Percentiles rank a stretch among this genome's conserved stretches.
Conservation (phyloP, 2,888 invertebrate genomes). For the Diarsia dahlii region DNA sequence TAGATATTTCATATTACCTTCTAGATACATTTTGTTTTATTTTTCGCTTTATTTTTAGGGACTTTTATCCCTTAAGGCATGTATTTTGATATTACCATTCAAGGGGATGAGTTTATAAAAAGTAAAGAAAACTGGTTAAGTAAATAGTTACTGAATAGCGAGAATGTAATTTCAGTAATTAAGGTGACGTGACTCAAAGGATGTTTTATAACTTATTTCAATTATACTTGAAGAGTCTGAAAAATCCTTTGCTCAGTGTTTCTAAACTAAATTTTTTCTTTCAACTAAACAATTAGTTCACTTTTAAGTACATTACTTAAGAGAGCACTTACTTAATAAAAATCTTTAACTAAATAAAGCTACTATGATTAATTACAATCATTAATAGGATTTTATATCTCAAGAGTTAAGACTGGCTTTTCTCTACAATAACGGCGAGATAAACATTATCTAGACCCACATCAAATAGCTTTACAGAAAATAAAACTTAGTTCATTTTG, state of each 20-base stretch:
- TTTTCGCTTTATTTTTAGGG: background rate
- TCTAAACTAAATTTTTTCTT: background rate
- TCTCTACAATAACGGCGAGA: slow-evolving; percentile 28
- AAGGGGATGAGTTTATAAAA: too few species aligned
- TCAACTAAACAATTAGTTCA: background rate
- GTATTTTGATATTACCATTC: slow-evolving; percentile 1
- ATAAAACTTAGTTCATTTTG: slow-evolving; percentile 33
- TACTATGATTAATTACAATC: slow-evolving; percentile 42
- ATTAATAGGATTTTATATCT: slow-evolving; percentile 44
- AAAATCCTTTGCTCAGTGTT: background rate
- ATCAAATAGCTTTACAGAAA: slow-evolving; percentile 40
- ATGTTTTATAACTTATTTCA: background rate
- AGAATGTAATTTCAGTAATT: background rate
- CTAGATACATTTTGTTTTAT: slow-evolving; percentile 10
- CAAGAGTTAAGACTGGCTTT: slow-evolving; percentile 19
- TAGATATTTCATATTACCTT: slow-evolving; percentile 2
- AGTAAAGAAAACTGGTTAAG: background rate
- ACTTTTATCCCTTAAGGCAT: background rate
- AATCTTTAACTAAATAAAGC: slow-evolving; percentile 24
- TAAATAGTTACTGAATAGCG: background rate
- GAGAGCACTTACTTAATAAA: slow-evolving; percentile 10
- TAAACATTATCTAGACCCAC: slow-evolving; percentile 35
- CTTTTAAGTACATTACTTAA: slow-evolving; percentile 10
- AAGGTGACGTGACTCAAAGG: background rate
- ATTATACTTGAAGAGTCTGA: background rate